A percentile compares a stretch with the other conserved stretches of the same genome.
Evolutionary conservation across 2,888 invertebrate species (phyloP).

Genomic region (Kryphioiulus occultus): DNA sequence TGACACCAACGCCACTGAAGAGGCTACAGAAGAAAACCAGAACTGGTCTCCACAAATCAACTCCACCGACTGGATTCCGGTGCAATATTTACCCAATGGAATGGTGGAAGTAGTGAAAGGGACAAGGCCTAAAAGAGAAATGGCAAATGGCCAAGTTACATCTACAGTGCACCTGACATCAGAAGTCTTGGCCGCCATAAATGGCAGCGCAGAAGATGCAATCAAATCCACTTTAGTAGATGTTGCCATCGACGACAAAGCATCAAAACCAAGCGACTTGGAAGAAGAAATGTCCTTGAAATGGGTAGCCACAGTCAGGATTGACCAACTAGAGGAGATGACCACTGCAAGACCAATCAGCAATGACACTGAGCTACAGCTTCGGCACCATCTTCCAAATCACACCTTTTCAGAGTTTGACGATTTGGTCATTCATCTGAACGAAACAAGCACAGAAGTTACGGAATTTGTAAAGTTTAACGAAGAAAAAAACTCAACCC

Average conservation of each 20-base stretch:
- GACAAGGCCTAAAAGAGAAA: background rate
- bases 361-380: background rate
- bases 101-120: background rate
- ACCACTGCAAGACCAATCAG: background rate
- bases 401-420: too few relatives aligned
- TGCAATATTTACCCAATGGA: background rate
- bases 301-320: background rate
- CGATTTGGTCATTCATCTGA: background rate
- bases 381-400: background rate
- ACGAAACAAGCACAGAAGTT: background rate
- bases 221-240: background rate
- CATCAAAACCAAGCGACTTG: background rate
- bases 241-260: background rate
- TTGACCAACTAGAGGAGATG: background rate
- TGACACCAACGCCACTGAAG: background rate
- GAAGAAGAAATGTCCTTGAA: background rate
- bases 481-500: background rate
- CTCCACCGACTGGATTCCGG: background rate
- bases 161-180: background rate
- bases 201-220: background rate
- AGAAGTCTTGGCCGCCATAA: background rate
- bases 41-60: background rate
- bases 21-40: background rate
- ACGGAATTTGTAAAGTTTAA: background rate
- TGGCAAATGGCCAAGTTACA: background rate